Base-by-base conservation (phyloP, 2,888 invertebrate species). In the Rhorus exstirpatorius region DNA sequence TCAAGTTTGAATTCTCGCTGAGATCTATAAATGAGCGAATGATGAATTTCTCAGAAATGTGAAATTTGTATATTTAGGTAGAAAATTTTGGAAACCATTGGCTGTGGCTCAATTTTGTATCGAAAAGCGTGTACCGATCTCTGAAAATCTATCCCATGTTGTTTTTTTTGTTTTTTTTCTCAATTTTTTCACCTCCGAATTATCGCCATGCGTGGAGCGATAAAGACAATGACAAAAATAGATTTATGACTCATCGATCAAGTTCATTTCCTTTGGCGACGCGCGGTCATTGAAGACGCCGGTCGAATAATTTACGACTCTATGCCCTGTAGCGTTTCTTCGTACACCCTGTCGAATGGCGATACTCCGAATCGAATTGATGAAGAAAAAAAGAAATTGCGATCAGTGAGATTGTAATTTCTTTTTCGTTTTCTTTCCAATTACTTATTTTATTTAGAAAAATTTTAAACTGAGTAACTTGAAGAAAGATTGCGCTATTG, bases 221-320 rank as follows among this genome's bases (percentile, higher is more conserved):
- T 78, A 78, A 74, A 78, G 38, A 14, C 19, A 49, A 41, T 14
- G 68, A 58, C 63, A 55, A 46, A 72, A 82, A 82, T 82, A 75
- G 78, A 31, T 26, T 26, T 21, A 58, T 82, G 81, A 82, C 46
- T 82, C 81, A 82, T 65, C 19, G 19, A 63, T 65, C 26, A 21
- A 82, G 49, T 78, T 53, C 41, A 58, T 68, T 74, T 63, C 78
- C 78, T 78, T 68, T 70, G 58, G 38, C 17, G 46, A 65, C n/a
- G n/a, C 58, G 14, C 19, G 41, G 19, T 49, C 19, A 77, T 63
- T 31, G 3, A 70, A 75, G 55, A 74, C 49, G 31, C 55, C 12
- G 14, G 14, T 19, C 31, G 72, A 78, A 81, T 74, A 68, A 60
- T 53, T 41, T 26, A 74, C 49, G 53, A 14, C 46, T 1, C 17